phyloP scores from a whole-genome alignment of 2,888 invertebrate genomes.

The Sinhomidia bicolor region DNA sequence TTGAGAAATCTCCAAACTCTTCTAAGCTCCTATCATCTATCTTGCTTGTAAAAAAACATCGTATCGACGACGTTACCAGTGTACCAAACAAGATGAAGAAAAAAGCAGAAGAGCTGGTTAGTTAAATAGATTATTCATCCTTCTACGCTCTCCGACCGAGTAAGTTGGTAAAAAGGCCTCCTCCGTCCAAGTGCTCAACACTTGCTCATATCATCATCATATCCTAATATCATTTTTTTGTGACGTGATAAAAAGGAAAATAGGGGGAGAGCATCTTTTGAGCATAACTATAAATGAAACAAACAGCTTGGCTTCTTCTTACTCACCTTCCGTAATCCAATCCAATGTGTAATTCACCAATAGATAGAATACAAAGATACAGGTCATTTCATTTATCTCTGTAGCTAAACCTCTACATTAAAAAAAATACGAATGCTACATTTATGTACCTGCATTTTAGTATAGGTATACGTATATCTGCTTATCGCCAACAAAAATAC shows the following conservation, averaged over 20 bases:
- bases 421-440: not conserved
- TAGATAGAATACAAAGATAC: constrained; percentile 10
- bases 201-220: constrained; percentile 28
- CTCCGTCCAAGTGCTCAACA: constrained; percentile 36
- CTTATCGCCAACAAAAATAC: too few relatives aligned
- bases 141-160: not conserved
- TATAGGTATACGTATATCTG: too few relatives aligned
- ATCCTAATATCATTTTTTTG: not conserved
- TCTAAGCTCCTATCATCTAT: constrained; percentile 55
- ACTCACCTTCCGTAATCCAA: not conserved
- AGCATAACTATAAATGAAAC: constrained; percentile 14
- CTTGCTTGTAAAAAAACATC: constrained; percentile 47
- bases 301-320: not conserved
- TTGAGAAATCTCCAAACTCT: constrained; percentile 61
- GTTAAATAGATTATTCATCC: constrained; percentile 25
- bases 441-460: too few relatives aligned
- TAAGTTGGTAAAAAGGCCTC: constrained; percentile 18
- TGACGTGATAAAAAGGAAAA: not conserved
- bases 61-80: constrained; percentile 10
- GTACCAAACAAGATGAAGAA: not conserved
- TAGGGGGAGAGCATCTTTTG: too few relatives aligned
- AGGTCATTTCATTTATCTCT: not conserved
- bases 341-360: not conserved
- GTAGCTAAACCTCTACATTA: not conserved
- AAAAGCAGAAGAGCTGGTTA: not conserved